These are phyloP conservation scores for Schlechtendalia chinensis DNA, from an alignment of 1,140 invertebrate genomes.

Conservation along the genomic window DNA sequence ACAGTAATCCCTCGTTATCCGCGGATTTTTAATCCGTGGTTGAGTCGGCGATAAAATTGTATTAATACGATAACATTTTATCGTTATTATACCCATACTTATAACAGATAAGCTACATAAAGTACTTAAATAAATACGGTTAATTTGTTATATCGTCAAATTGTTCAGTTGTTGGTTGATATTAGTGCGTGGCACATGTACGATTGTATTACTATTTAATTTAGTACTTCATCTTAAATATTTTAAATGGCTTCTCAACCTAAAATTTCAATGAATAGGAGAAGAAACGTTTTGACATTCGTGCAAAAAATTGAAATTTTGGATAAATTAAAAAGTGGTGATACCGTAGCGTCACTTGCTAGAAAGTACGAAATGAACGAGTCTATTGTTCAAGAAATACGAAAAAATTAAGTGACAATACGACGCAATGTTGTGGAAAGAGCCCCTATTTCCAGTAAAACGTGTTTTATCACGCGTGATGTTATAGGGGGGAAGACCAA, in stretches of 20 bases:
- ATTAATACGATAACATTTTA: too few relatives aligned
- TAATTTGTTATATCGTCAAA: constrained; percentile 15
- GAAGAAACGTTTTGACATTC: not conserved
- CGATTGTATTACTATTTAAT: not conserved
- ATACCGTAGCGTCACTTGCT: too few relatives aligned
- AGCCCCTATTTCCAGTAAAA: constrained; percentile 5
- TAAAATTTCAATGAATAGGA: not conserved
- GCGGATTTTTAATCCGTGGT: too few relatives aligned
- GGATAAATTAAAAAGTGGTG: too few relatives aligned
- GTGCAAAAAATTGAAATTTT: constrained; percentile 27
- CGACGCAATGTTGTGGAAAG: constrained; percentile 18
- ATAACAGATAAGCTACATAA: not conserved
- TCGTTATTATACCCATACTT: not conserved
- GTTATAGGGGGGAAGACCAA: not conserved
- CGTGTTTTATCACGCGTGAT: constrained; percentile 24
- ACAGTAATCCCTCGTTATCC: too few relatives aligned
- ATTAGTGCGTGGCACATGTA: constrained; percentile 5
- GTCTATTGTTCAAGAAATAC: too few relatives aligned
- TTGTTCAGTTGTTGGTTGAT: not conserved
- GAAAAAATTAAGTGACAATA: not conserved
- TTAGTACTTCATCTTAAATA: not conserved
- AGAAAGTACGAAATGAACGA: too few relatives aligned
- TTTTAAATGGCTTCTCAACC: too few relatives aligned
- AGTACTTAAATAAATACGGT: not conserved
- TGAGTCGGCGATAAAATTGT: too few relatives aligned